Conservation (phyloP, 2,888 invertebrate genomes). For the Stenoptilia bipunctidactyla region DNA sequence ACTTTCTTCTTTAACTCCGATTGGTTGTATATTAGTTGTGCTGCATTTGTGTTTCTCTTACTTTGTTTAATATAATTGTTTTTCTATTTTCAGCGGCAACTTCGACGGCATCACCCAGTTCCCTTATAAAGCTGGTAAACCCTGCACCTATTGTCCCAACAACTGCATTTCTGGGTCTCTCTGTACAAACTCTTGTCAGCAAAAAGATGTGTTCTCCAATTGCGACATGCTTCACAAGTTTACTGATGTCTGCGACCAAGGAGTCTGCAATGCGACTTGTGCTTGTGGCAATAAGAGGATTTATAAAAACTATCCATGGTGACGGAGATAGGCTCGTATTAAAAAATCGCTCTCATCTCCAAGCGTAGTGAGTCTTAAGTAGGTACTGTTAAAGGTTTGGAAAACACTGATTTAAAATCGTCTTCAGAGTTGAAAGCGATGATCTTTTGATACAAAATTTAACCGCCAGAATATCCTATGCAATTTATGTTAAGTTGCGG, state of each 20-base stretch:
- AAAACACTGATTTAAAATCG: constrained; percentile 1
- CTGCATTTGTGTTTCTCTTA: no score
- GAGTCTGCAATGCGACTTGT: constrained; percentile 81
- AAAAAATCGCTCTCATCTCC: no score
- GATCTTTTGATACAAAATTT: no score
- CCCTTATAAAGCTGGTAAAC: constrained; percentile 77
- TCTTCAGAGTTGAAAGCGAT: no score
- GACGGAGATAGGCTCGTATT: constrained; percentile 5
- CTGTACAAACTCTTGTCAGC: constrained; percentile 81
- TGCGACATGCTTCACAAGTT: constrained; percentile 72
- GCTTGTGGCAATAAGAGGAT: constrained; percentile 68
- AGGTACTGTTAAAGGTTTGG: constrained; percentile 1
- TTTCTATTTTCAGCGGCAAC: constrained; percentile 78
- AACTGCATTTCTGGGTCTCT: constrained; percentile 74
- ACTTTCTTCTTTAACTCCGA: no score
- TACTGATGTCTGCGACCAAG: constrained; percentile 47
- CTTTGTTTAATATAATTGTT: no score
- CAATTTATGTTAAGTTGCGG: no score
- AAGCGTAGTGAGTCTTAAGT: constrained; percentile 1
- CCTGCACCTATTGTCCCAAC: constrained; percentile 76
- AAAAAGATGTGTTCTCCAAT: constrained; percentile 79
- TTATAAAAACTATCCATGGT: constrained; percentile 31
- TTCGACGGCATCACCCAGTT: constrained; percentile 69
- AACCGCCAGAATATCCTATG: no score
- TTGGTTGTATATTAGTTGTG: no score